Evolutionary conservation across 2,888 invertebrate genomes (phyloP), one percentile per base, ranked within the genome.

Genomic region (Ophion obscuratus): DNA sequence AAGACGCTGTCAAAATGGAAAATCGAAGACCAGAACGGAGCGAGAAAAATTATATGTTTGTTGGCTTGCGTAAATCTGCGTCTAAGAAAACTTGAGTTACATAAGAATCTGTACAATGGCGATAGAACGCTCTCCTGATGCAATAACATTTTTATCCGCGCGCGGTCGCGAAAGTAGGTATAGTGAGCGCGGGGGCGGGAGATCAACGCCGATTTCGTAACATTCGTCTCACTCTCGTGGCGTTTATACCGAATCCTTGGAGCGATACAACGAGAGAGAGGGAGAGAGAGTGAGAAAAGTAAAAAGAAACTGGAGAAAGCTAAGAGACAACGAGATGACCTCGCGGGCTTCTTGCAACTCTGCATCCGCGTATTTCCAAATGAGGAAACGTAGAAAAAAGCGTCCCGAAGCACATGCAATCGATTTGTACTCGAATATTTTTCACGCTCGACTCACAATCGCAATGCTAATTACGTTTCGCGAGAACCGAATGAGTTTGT

Each of bases 101-200:
- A 57, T 82, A 77, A 86, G 40, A 78, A 73, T 81, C 24, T 61
- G 66, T 81, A 87, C 87, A 88, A 88, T 88, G 85, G 85, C 83
- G 81, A 81, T 80, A 68, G 64, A 76, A 31, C 57, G 11, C 10
- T 61, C 10, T 61, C 53, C 79, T 87, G 84, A 87, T 78, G 88
- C 86, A 88, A 88, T 86, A 66, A 47, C 31, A 85, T 83, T 79
- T 88, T 88, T 84, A 84, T 84, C 83, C 87, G 71, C 81, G 70
- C 36, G 66, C 81, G 64, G 53, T 59, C 82, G 68, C 73, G 84
- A 86, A 81, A 81, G 81, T 81, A 81, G 24, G 24, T 24, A 24
- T 36, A 80, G 61, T 36, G 67, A 81, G 81, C 47, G 81, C 81
- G 86, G 81, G 84, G 84, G 81, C 81, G 86, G 81, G 81, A 81